Evolutionary conservation across 30 jellyfish, hydroid and myxozoan species (phyloP), one percentile per base, ranked within the genome.

Genomic region (Sanderia malayensis): DNA sequence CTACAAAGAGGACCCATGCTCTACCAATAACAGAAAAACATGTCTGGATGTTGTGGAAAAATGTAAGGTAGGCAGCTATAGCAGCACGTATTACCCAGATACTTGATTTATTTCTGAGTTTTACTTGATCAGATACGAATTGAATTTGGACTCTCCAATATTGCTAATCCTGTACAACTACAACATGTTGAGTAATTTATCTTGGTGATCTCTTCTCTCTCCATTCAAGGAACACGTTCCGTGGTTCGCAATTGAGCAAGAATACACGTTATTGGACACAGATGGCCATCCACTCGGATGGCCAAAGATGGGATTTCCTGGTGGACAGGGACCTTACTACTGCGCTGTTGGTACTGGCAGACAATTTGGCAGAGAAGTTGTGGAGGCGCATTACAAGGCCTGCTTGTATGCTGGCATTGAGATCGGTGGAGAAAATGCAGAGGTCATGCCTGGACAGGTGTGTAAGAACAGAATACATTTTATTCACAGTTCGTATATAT

Each of bases 241-340:
- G 9, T 90, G 98, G 98, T 90, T 90, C 71, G 98, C 95, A 8
- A 86, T 90, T 1, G 98, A 90, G 74, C 98, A 90, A 73, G 98
- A 90, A 79, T 90, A 90, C 94, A 82, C 98, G 11, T 68, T 90
- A 33, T 94, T 90, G 7, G 98, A 90, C 46, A 44, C 59, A 1
- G 98, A 90, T 57, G 47, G 84, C n/a, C 95, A 90, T 65, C 98
- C 98, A n/a, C 83, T 90, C 13, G 98, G 98, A 20, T 90, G 98
- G 98, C 98, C 98, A 0, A 90, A 90, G 59, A 83, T 82, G 2
- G 98, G 98, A 2, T 90, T 18, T 67, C 98, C 98, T 1, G 98
- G 88, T 7, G 87, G 94, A n/a, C 98, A 90, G 58, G 98, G 98
- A 0, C 96, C 96, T 3, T 90, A 90, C 58, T 90, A 90, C 67